Conservation (phyloP, 1,140 invertebrate genomes). For the Mya arenaria region DNA sequence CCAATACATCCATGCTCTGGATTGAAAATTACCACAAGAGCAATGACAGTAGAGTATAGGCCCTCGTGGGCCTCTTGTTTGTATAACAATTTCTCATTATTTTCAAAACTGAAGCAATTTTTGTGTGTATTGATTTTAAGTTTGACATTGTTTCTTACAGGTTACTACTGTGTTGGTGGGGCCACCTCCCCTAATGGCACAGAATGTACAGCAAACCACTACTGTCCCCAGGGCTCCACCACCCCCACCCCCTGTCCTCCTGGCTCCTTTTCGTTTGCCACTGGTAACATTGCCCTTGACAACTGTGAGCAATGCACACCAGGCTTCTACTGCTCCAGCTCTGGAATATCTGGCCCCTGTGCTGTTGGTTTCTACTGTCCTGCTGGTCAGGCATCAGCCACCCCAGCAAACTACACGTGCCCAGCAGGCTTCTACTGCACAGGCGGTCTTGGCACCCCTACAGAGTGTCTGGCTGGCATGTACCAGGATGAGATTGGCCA, state of each 20-base stretch:
- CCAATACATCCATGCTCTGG: no score
- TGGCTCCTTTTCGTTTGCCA: constrained; percentile 70
- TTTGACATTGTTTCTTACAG: constrained; percentile 24
- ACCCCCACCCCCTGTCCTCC: constrained; percentile 75
- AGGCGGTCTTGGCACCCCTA: constrained; percentile 62
- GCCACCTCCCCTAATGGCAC: constrained; percentile 70
- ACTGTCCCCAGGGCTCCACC: constrained; percentile 70
- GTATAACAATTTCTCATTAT: no score
- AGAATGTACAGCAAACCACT: constrained; percentile 69
- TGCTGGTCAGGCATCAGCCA: constrained; percentile 71
- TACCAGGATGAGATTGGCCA: constrained; percentile 74
- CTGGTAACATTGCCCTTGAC: constrained; percentile 66
- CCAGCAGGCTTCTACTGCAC: constrained; percentile 77
- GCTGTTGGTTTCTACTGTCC: constrained; percentile 76
- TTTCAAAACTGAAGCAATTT: no score
- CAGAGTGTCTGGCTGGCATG: constrained; percentile 69
- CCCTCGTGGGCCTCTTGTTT: no score
- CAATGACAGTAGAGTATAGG: no score
- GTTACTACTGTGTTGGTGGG: constrained; percentile 73
- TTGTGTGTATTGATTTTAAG: no score
- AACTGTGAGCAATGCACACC: constrained; percentile 73
- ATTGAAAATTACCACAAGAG: no score
- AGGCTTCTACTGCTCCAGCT: constrained; percentile 75
- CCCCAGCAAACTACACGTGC: constrained; percentile 75
- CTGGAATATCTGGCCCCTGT: constrained; percentile 74